phyloP scores from a whole-genome alignment of 2,113 vertebrate species.

The Lutjanus erythropterus region DNA sequence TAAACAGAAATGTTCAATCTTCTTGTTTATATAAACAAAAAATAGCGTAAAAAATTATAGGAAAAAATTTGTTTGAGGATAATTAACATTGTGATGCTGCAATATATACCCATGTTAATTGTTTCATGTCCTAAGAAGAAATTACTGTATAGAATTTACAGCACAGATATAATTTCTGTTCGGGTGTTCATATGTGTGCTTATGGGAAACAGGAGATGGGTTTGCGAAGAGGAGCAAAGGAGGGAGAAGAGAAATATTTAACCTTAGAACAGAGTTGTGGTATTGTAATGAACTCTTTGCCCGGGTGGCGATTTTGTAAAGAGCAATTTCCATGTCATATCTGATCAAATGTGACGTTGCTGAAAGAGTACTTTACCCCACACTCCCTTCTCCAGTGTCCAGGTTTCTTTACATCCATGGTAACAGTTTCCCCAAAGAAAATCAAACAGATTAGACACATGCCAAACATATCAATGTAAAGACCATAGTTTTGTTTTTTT shows the following conservation, averaged over 20 bases:
- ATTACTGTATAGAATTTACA: neutral
- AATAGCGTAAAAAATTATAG: neutral
- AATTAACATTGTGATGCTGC: neutral
- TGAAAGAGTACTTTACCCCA: slow-evolving; percentile 41
- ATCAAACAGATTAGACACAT: slow-evolving; percentile 16
- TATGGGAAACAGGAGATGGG: slow-evolving; percentile 47
- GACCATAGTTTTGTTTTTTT: neutral
- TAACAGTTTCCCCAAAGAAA: slow-evolving; percentile 24
- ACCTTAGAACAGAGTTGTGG: slow-evolving; percentile 43
- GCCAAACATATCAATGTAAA: slow-evolving; percentile 22
- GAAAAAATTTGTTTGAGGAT: neutral
- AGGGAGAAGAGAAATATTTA: slow-evolving; percentile 34
- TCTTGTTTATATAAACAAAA: neutral
- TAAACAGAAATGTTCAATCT: neutral
- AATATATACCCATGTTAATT: neutral
- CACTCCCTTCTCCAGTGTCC: slow-evolving; percentile 45
- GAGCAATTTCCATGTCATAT: slow-evolving; percentile 70
- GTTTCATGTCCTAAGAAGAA: slow-evolving; percentile 2
- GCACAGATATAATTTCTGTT: neutral
- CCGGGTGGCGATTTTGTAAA: slow-evolving; percentile 48
- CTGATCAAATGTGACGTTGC: slow-evolving; percentile 66
- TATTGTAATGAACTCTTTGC: slow-evolving; percentile 48
- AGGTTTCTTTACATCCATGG: neutral
- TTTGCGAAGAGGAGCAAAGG: slow-evolving; percentile 15
- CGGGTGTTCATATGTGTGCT: neutral